Evolutionary conservation across 2,888 invertebrate genomes (phyloP).

Genomic region (Scaeva pyrastri): DNA sequence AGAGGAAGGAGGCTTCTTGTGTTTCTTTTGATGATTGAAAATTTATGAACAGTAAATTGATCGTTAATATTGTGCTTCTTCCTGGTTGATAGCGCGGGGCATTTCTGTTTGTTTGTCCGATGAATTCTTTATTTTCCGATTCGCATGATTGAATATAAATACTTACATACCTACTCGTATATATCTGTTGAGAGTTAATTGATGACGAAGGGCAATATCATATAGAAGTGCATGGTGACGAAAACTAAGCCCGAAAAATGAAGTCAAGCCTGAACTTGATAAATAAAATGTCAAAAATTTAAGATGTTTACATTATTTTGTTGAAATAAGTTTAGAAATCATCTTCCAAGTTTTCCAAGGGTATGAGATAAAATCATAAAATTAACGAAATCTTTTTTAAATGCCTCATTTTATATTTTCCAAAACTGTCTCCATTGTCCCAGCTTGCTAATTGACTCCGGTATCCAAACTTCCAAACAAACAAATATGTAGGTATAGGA

Average conservation of each 20-base stretch:
- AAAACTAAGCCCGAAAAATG: too few relatives aligned
- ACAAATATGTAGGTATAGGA: too few relatives aligned
- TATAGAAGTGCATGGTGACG: neutral
- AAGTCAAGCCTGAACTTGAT: too few relatives aligned
- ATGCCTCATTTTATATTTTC: too few relatives aligned
- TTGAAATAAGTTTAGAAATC: too few relatives aligned
- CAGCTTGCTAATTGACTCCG: slow-evolving; percentile 1
- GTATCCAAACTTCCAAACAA: neutral
- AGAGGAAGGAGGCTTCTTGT: slow-evolving; percentile 39
- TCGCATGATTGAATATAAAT: slow-evolving; percentile 35
- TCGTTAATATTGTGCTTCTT: neutral
- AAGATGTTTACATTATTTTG: too few relatives aligned
- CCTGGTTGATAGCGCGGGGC: neutral
- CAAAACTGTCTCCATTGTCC: too few relatives aligned
- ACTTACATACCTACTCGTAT: neutral
- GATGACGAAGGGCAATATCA: too few relatives aligned
- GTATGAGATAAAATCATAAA: too few relatives aligned
- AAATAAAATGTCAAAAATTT: too few relatives aligned
- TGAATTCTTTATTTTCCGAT: slow-evolving; percentile 13
- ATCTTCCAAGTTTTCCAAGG: too few relatives aligned
- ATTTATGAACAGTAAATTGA: slow-evolving; percentile 31
- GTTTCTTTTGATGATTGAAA: neutral
- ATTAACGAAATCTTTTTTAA: too few relatives aligned
- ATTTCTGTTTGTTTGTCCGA: neutral
- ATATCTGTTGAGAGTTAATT: neutral